Base-by-base conservation (phyloP, 2,888 invertebrate genomes). In the Drosophila anomalata region DNA sequence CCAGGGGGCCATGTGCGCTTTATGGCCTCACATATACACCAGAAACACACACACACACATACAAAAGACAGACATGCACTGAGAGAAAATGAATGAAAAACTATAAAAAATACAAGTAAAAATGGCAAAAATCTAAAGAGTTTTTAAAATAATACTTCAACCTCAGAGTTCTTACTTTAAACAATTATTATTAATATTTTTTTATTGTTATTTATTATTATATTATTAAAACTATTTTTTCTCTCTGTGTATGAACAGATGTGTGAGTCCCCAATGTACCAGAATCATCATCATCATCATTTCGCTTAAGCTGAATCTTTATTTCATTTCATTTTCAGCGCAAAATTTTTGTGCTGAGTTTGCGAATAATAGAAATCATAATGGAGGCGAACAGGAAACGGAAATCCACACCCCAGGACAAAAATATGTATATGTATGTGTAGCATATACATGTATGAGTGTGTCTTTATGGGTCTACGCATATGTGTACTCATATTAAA, bases 1-100 rank as follows among this genome's bases (percentile, higher is more conserved):
- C 61, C 73, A 57, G 73, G 62, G 68, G 72, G 77, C 75, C 66
- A 60, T 66, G 61, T 61, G 51, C 59, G 73, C 68, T 77, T 78
- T 79, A 77, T 79, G 75, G 80, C 78, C 54, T 52, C 67, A 48
- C 70, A 62, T 48, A 61, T 26, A n/a, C 44, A 46, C 20, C 36
- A 12, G 29, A 54, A 41, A 51, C 42, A 41, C 12, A 31, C 24
- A 42, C n/a, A n/a, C 14, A 14, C 14, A 14, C 14, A 14, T 20
- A 44, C 50, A 20, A 36, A 24, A 8, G 24, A 47, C 53, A 53
- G 41, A 52, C 48, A 53, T 20, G 24, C 63, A 63, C 51, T 55
- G 31, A 42, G 8, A 36, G 20, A 46, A 48, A 46, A 20, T 17
- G 9, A 1, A 9, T 9, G 3, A 3, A 0, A n/a, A 14, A 36